Evolutionary conservation across 2,797 vertebrate species (phyloP), one percentile per base, ranked within the genome.

Genomic region (Channallabes apus): DNA sequence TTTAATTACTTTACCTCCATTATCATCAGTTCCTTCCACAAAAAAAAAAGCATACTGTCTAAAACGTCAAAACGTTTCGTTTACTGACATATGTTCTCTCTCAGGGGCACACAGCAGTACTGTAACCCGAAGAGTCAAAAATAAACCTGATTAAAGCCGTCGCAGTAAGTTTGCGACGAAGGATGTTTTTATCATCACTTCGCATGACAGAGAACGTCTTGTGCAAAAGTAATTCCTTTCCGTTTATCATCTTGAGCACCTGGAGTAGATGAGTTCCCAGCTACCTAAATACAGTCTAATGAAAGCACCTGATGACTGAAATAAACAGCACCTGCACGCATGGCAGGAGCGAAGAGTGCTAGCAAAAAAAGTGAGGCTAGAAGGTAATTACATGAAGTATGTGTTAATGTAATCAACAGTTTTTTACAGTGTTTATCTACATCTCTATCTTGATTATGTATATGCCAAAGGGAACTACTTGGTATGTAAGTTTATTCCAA

Each of bases 11-110:
- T 9, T 46, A 46, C 59, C 69, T 81, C 46, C n/a, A 2, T 82
- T 75, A 85, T 32, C 27, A 11, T 54, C 56, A 8, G 46, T 29
- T 75, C 67, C 68, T 35, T 64, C n/a, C n/a, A 24, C n/a, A 6
- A 72, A 7, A 46, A 8, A 46, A 11, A 11, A 46, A 46, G 9
- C 20, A 29, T 15, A 7, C 1, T 32, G 3, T 75, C 59, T 14
- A 20, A 32, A 59, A 65, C 41, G 41, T 2, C 8, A 11, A 11
- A 46, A 69, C 17, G 54, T 67, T 72, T 65, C 67, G 59, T 65
- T 62, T 80, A 86, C 32, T 80, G 65, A 69, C 82, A 77, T 51
- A 61, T 71, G 83, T 80, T 85, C 24, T 71, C 38, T 80, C 65
- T 61, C 29, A 56, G 80, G 85, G 76, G 72, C 58, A 62, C 14